Percentiles rank a stretch among this genome's conserved stretches.
Evolutionary conservation across 2,113 vertebrate genomes (phyloP).

Genomic region (Brachypteracias leptosomus): DNA sequence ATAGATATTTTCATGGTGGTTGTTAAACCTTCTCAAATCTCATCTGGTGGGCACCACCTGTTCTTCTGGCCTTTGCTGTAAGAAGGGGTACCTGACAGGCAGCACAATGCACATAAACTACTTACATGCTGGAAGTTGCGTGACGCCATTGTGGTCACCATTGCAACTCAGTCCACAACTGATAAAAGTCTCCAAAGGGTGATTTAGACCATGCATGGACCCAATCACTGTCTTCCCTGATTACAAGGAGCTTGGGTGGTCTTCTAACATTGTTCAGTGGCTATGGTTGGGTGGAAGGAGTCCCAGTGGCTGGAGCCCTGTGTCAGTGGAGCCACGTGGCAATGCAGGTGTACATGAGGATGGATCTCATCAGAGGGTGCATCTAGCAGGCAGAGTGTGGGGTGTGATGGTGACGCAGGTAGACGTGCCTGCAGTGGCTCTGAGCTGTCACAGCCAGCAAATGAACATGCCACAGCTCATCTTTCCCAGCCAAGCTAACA

Average conservation of each 20-base stretch:
- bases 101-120: not conserved
- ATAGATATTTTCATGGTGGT: not conserved
- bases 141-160: too few relatives aligned
- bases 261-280: fast-evolving
- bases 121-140: not conserved
- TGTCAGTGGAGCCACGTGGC: too few relatives aligned
- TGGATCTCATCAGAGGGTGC: not conserved
- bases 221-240: not conserved
- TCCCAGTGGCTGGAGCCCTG: not conserved
- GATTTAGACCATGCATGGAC: not conserved
- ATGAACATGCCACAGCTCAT: not conserved
- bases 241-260: too few relatives aligned
- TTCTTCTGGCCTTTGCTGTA: not conserved
- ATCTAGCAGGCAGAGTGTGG: too few relatives aligned
- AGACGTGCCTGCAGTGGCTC: not conserved
- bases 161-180: not conserved
- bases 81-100: not conserved
- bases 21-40: not conserved
- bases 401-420: not conserved
- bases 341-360: not conserved
- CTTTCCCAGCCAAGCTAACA: not conserved
- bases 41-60: not conserved
- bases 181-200: not conserved
- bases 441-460: not conserved
- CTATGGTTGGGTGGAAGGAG: not conserved